A percentile compares a stretch with the other conserved stretches of the same genome.
phyloP scores from a whole-genome alignment of 2,113 vertebrate species.

The Pseudonaja textilis region DNA sequence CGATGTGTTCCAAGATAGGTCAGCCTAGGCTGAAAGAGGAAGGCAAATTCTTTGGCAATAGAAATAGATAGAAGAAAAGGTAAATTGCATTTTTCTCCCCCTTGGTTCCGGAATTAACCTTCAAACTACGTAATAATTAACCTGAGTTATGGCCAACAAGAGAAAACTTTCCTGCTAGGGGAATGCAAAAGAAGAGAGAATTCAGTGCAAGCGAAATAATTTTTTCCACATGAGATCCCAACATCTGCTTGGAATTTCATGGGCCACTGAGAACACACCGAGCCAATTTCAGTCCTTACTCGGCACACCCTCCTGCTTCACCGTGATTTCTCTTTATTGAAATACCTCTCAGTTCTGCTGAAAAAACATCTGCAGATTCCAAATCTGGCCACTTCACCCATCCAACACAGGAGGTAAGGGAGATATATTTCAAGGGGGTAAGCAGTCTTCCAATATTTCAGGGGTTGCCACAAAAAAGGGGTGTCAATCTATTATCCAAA shows the following conservation, averaged over 20 bases:
- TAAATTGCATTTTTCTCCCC: not conserved
- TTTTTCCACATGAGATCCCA: not conserved
- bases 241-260: slow-evolving; percentile 17
- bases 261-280: not conserved
- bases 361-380: not conserved
- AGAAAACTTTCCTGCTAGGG: not conserved
- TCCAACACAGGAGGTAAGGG: not conserved
- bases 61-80: not conserved
- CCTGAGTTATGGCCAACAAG: not conserved
- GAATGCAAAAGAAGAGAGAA: not conserved
- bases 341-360: not conserved
- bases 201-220: not conserved
- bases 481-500: not conserved
- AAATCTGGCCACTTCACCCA: not conserved
- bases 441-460: not conserved
- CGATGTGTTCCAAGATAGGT: not conserved
- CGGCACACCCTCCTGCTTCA: not conserved
- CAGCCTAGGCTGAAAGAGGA: not conserved
- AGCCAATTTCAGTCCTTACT: not conserved
- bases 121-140: not conserved
- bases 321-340: not conserved
- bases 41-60: not conserved
- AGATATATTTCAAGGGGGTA: not conserved
- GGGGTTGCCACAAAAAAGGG: not conserved
- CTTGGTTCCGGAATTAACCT: not conserved